phyloP scores from a whole-genome alignment of 2,888 invertebrate genomes.

The Lumbricus terrestris region DNA sequence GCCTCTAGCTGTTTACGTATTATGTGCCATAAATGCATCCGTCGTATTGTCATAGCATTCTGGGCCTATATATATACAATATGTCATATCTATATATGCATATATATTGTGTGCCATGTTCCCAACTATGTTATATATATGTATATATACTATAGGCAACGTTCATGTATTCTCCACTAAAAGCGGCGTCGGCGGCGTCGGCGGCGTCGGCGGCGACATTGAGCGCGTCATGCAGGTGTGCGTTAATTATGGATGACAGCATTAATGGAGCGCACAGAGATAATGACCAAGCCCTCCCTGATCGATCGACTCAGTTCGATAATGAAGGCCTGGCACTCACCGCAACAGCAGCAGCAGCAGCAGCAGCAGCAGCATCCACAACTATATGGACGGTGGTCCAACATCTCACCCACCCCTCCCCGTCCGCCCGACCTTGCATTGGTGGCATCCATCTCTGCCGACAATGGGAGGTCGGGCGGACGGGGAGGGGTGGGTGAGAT shows the following conservation, averaged over 20 bases:
- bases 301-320: not conserved
- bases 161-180: no score
- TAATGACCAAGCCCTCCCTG: slow-evolving; percentile 5
- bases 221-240: not conserved
- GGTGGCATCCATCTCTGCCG: no score
- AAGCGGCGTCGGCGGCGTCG: no score
- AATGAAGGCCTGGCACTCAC: slow-evolving; percentile 3
- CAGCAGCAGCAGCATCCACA: not conserved
- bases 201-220: no score
- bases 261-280: not conserved
- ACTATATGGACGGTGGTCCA: no score
- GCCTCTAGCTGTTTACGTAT: not conserved
- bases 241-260: slow-evolving; percentile 14
- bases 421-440: no score
- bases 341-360: not conserved
- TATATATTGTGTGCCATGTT: no score
- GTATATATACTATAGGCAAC: no score
- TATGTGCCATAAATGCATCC: not conserved
- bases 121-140: no score
- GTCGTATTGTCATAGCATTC: not conserved
- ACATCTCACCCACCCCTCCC: no score
- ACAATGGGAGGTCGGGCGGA: not conserved
- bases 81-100: not conserved
- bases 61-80: not conserved
- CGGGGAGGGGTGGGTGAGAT: not conserved